Evolutionary conservation across 2,888 invertebrate species (phyloP).

Genomic region (Oligia latruncula): DNA sequence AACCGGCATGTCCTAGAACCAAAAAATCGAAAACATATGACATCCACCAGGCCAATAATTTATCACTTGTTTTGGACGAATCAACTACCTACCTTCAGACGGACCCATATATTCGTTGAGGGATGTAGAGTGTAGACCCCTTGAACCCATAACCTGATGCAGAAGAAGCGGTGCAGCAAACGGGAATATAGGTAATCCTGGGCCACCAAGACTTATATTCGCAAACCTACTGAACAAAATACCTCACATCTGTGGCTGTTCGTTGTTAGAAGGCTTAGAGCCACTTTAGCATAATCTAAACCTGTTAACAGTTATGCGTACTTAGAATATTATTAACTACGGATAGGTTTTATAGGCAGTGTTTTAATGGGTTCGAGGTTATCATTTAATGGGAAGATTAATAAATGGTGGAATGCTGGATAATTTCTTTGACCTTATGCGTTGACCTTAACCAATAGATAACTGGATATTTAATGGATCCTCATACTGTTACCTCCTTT

Average conservation of each 20-base stretch:
- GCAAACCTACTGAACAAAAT: not conserved
- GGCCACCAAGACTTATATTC: not conserved
- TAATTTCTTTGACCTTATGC: constrained; percentile 9
- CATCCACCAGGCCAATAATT: too few species aligned
- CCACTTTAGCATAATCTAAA: constrained; percentile 24
- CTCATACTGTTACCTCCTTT: not conserved
- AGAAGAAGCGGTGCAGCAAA: too few species aligned
- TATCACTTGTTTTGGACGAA: too few species aligned
- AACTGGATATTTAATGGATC: not conserved
- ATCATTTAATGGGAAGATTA: constrained; percentile 13
- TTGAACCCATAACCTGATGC: too few species aligned
- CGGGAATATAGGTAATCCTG: too few species aligned
- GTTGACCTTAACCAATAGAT: not conserved
- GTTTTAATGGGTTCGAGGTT: constrained; percentile 9
- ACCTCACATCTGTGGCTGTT: not conserved
- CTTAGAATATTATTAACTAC: constrained; percentile 1
- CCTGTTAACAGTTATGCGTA: not conserved
- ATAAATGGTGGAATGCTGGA: not conserved
- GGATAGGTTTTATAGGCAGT: not conserved
- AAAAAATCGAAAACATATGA: too few species aligned
- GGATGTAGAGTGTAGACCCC: too few species aligned
- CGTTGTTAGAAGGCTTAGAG: not conserved
- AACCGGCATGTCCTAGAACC: too few species aligned
- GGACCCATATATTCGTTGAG: too few species aligned
- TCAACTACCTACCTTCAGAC: too few species aligned